Evolutionary conservation across 35 echinoderm and acorn worm species (phyloP).

Genomic region (Strongylocentrotus purpuratus): DNA sequence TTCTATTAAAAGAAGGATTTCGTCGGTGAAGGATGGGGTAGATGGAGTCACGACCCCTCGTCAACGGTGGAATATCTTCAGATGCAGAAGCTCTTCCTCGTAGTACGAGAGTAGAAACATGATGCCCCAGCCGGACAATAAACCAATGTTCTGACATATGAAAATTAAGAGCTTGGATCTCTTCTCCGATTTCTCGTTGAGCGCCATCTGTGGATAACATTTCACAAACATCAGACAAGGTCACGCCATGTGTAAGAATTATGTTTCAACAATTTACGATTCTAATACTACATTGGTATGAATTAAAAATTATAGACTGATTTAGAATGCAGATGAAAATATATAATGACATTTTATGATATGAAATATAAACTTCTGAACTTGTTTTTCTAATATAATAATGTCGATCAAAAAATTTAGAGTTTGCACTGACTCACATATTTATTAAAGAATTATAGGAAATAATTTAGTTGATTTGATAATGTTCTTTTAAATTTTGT

Average conservation of each 20-base stretch:
- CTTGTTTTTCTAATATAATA: too few relatives aligned
- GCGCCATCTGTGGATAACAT: constrained; percentile 41
- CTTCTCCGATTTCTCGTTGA: not conserved
- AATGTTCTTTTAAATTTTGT: too few relatives aligned
- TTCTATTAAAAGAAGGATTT: not conserved
- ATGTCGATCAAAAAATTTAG: too few relatives aligned
- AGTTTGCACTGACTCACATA: too few relatives aligned
- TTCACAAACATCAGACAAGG: not conserved
- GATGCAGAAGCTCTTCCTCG: constrained; percentile 14
- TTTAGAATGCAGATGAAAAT: too few relatives aligned
- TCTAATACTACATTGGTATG: too few relatives aligned
- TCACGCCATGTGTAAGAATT: not conserved
- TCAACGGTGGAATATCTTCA: not conserved
- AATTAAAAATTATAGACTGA: too few relatives aligned
- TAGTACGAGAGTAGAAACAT: constrained; percentile 47
- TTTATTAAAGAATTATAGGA: too few relatives aligned
- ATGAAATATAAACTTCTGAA: too few relatives aligned
- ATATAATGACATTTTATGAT: too few relatives aligned
- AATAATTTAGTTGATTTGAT: too few relatives aligned
- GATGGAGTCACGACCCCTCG: not conserved
- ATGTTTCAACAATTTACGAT: too few relatives aligned
- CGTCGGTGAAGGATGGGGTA: not conserved
- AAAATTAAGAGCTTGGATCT: not conserved
- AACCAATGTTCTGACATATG: constrained; percentile 36
- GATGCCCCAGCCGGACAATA: constrained; percentile 25